These are phyloP conservation scores for Colius striatus DNA, from an alignment of 2,113 vertebrate species.

Conservation along the genomic window DNA sequence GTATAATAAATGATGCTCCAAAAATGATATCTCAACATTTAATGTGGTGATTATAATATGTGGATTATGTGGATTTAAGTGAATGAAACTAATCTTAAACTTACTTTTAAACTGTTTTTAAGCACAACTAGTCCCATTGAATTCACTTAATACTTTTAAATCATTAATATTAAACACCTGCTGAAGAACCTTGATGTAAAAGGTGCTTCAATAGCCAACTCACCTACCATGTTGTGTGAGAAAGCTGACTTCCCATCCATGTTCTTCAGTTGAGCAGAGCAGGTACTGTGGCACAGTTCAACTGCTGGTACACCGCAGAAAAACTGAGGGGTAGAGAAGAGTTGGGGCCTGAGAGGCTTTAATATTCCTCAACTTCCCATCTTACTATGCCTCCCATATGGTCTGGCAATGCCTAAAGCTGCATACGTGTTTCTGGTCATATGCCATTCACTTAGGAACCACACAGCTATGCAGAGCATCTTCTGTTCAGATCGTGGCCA, in stretches of 20 bases:
- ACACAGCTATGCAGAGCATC: neutral
- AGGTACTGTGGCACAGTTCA: accelerated
- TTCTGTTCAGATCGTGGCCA: constrained; percentile 1
- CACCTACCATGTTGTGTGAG: neutral
- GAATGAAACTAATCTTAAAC: neutral
- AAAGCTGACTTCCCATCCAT: neutral
- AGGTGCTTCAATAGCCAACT: neutral
- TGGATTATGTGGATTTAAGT: neutral
- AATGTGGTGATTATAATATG: neutral
- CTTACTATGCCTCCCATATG: neutral
- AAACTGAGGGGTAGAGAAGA: neutral
- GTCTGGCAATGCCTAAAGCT: neutral
- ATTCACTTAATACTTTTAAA: neutral
- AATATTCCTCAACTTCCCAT: neutral
- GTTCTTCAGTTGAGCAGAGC: neutral
- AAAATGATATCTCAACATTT: neutral
- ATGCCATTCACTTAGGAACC: neutral
- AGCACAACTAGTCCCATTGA: neutral
- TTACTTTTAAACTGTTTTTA: neutral
- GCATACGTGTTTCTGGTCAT: neutral
- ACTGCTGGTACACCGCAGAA: neutral
- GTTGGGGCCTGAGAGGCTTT: neutral
- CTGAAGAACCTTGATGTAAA: neutral
- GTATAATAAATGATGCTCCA: neutral
- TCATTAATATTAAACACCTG: neutral